These are phyloP conservation scores for Oncopodura yosiiana DNA, from an alignment of 1,140 invertebrate species.

Conservation along the genomic window DNA sequence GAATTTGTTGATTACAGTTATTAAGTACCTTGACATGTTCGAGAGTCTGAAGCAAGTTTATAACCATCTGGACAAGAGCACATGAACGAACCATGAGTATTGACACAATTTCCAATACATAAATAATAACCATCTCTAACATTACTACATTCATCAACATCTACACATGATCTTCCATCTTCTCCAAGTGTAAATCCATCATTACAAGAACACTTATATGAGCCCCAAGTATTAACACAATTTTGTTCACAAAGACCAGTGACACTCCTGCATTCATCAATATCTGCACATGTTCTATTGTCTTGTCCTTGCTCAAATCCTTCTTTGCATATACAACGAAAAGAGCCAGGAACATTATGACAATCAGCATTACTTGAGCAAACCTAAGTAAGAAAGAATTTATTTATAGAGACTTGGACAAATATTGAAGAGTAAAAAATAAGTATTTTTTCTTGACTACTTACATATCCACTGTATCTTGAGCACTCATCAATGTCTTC, in stretches of 20 bases:
- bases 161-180: slow-evolving; percentile 68
- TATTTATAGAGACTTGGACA: not conserved
- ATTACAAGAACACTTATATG: slow-evolving; percentile 65
- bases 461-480: slow-evolving; percentile 39
- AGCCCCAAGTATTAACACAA: slow-evolving; percentile 75
- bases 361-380: slow-evolving; percentile 45
- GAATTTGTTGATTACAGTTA: too few species aligned
- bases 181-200: slow-evolving; percentile 57
- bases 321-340: slow-evolving; percentile 49
- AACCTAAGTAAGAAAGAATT: slow-evolving; percentile 35
- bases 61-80: slow-evolving; percentile 83
- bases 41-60: slow-evolving; percentile 53
- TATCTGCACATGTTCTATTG: slow-evolving; percentile 44
- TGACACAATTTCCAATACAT: slow-evolving; percentile 77
- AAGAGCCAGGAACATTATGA: slow-evolving; percentile 52
- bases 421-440: not conserved
- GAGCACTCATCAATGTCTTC: slow-evolving; percentile 57
- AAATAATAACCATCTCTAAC: slow-evolving; percentile 57
- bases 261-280: slow-evolving; percentile 49
- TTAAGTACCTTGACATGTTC: slow-evolving; percentile 59
- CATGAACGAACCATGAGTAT: slow-evolving; percentile 66
- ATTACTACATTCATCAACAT: slow-evolving; percentile 77
- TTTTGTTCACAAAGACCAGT: slow-evolving; percentile 65
- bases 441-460: not conserved
- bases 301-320: slow-evolving; percentile 56